These are phyloP conservation scores for Cydia splendana DNA, from an alignment of 1,140 invertebrate species.

Conservation along the genomic window DNA sequence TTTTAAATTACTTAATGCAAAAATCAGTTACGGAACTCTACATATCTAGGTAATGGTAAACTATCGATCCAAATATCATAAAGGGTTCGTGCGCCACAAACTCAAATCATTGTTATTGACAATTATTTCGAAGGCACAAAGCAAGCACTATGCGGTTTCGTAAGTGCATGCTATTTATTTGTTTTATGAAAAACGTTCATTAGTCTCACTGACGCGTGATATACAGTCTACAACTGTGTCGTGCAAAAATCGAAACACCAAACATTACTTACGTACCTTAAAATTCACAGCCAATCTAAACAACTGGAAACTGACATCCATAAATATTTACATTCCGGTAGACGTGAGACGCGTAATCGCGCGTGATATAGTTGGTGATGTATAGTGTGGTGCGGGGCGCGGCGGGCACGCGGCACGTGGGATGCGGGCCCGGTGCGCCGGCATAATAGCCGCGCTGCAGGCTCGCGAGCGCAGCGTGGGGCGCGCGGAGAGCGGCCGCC, in stretches of 20 bases:
- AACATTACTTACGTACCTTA: conserved; percentile 75
- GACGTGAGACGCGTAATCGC: conserved; percentile 65
- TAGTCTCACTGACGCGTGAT: conserved; percentile 49
- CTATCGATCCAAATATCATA: conserved; percentile 75
- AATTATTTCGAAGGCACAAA: conserved; percentile 68
- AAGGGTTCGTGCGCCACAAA: conserved; percentile 70
- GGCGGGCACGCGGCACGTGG: conserved; percentile 57
- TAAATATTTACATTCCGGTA: conserved; percentile 78
- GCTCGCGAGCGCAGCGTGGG: conserved; percentile 46
- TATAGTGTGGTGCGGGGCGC: conserved; percentile 36
- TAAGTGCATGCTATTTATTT: conserved; percentile 63
- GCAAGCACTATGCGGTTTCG: conserved; percentile 64
- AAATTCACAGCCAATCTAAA: conserved; percentile 80
- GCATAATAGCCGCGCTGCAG: conserved; percentile 61
- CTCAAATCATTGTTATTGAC: conserved; percentile 59
- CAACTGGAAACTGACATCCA: conserved; percentile 79
- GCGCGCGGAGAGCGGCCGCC: conserved; percentile 48
- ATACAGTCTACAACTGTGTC: conserved; percentile 53
- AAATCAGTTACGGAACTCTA: conserved; percentile 69
- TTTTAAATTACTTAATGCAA: conserved; percentile 60
- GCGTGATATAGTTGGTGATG: conserved; percentile 58
- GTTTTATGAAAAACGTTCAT: conserved; percentile 50
- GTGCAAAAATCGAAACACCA: conserved; percentile 66
- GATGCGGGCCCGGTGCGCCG: conserved; percentile 63
- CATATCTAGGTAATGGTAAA: conserved; percentile 67